Percentiles rank a stretch among this genome's conserved stretches.
Conservation (phyloP, 2,888 invertebrate species). For the Cosmopolites sordidus region DNA sequence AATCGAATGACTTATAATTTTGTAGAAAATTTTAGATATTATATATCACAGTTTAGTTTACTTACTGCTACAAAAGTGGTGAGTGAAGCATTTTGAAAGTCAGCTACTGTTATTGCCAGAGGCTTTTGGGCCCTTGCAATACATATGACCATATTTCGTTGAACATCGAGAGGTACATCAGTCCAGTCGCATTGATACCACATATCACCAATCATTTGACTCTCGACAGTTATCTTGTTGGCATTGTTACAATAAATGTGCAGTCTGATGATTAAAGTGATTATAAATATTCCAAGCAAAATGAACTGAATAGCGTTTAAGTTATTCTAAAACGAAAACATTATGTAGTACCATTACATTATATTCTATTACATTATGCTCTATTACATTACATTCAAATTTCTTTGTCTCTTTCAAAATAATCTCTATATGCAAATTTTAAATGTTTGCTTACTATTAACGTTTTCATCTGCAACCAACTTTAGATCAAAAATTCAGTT, state of each 20-base stretch:
- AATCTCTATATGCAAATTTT: no score
- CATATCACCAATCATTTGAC: neutral
- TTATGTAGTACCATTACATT: no score
- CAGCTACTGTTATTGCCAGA: constrained; percentile 1
- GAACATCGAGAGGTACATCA: constrained; percentile 3
- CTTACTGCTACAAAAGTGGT: constrained; percentile 6
- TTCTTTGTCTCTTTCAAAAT: no score
- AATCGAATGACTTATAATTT: no score
- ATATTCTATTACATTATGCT: no score
- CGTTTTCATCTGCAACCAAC: no score
- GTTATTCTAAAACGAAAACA: constrained; percentile 6
- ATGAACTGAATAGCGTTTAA: constrained; percentile 2
- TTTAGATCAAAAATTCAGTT: no score
- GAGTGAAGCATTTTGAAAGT: constrained; percentile 6
- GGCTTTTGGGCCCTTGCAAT: constrained; percentile 4
- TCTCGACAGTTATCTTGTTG: neutral
- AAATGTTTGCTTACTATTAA: no score
- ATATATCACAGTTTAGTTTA: neutral
- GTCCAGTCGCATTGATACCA: constrained; percentile 10
- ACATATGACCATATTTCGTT: constrained; percentile 5
- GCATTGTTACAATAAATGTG: constrained; percentile 6
- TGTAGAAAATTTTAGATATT: no score
- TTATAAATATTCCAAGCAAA: neutral
- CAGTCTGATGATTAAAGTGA: constrained; percentile 4
- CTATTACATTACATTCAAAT: no score